Conservation (phyloP, 2,113 vertebrate species). For the Paramormyrops kingsleyae region DNA sequence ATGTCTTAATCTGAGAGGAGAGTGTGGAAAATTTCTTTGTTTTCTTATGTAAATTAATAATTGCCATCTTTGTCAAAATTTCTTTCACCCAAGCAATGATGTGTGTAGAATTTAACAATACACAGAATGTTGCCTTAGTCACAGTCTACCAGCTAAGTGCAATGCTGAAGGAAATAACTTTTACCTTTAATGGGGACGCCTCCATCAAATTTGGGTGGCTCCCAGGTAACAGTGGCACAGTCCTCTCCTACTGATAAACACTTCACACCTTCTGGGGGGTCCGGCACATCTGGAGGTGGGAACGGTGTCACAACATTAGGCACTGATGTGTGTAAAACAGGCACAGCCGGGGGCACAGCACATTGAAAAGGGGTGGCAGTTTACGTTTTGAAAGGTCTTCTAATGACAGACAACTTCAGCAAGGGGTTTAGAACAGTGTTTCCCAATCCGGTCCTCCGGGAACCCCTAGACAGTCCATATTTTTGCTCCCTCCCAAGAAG, state of each 20-base stretch:
- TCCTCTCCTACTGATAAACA: constrained; percentile 75
- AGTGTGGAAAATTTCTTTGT: background rate
- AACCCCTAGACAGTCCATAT: background rate
- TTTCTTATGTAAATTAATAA: background rate
- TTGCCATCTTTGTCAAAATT: background rate
- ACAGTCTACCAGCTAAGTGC: background rate
- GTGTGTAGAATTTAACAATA: background rate
- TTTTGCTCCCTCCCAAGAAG: background rate
- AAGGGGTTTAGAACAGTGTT: background rate
- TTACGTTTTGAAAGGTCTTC: background rate
- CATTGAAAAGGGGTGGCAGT: background rate
- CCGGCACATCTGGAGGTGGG: constrained; percentile 69
- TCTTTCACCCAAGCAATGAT: background rate
- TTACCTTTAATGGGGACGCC: constrained; percentile 73
- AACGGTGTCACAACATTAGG: background rate
- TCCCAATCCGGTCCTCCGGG: background rate
- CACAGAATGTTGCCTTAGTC: background rate
- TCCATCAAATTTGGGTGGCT: constrained; percentile 72
- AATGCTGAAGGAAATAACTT: background rate
- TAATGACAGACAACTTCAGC: background rate
- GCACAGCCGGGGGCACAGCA: background rate
- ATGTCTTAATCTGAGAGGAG: background rate
- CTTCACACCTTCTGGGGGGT: constrained; percentile 71
- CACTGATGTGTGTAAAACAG: background rate
- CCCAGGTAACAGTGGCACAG: constrained; percentile 69